Conservation (phyloP, 2,888 invertebrate species). For the Stenoptilia bipunctidactyla region DNA sequence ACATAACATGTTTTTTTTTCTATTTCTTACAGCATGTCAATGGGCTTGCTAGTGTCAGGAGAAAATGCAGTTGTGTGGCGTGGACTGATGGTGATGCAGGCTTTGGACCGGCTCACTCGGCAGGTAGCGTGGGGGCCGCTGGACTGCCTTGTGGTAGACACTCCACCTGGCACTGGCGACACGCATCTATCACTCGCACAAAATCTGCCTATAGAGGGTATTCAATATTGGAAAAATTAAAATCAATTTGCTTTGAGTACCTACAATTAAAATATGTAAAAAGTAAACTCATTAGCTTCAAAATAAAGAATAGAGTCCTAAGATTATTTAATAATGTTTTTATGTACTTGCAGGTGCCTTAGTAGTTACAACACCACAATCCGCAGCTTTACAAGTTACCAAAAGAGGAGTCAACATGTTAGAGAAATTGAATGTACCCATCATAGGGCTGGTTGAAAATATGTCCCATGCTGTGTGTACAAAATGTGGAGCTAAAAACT, state of each 20-base stretch:
- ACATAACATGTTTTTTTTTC: too few relatives aligned
- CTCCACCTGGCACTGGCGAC: conserved; percentile 97
- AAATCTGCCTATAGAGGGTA: conserved; percentile 86
- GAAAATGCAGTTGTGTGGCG: conserved; percentile 93
- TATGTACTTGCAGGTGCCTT: conserved; percentile 74
- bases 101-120: conserved; percentile 85
- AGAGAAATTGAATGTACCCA: conserved; percentile 82
- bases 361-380: conserved; percentile 94
- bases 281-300: background rate
- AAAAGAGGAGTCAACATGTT: conserved; percentile 91
- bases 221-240: too few relatives aligned
- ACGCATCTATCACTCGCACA: conserved; percentile 93
- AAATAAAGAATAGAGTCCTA: background rate
- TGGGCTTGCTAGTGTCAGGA: conserved; percentile 91
- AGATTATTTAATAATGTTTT: background rate
- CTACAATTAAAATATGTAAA: too few relatives aligned
- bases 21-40: conserved; percentile 82
- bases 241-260: too few relatives aligned
- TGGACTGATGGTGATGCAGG: conserved; percentile 97
- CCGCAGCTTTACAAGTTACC: conserved; percentile 88
- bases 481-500: conserved; percentile 79
- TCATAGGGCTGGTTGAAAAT: conserved; percentile 92
- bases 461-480: conserved; percentile 87
- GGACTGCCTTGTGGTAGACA: conserved; percentile 92
- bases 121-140: conserved; percentile 91